phyloP scores from a whole-genome alignment of 2,888 invertebrate genomes.

The Tyria jacobaeae region DNA sequence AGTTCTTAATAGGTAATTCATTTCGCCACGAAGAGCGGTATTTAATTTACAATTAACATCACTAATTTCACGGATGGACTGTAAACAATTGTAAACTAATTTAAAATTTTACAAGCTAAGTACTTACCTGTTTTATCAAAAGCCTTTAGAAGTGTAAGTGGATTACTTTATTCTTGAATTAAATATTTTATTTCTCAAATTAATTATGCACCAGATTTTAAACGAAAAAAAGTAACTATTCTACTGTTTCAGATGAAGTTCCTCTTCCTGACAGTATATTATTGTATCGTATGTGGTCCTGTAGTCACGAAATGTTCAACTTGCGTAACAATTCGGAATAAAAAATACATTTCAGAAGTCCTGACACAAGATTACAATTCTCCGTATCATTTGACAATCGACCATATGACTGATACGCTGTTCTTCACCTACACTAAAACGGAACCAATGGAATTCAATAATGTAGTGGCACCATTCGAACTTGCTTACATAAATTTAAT shows the following conservation, averaged over 20 bases:
- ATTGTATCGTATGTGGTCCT: not conserved
- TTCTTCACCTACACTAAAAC: conserved; percentile 5
- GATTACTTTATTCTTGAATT: not conserved
- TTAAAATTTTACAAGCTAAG: not conserved
- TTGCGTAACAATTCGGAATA: conserved; percentile 4
- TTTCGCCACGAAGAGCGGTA: not conserved
- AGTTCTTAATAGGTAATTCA: not conserved
- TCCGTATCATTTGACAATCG: conserved; percentile 7
- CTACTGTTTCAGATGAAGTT: conserved; percentile 10
- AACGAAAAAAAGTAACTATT: not conserved
- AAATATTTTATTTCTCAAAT: too few species aligned
- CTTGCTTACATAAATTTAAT: conserved; percentile 10
- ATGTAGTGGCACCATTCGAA: not conserved
- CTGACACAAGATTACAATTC: not conserved
- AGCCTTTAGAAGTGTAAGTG: not conserved
- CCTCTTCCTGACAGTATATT: not conserved
- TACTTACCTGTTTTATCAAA: not conserved
- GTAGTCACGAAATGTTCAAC: not conserved
- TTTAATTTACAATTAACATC: not conserved
- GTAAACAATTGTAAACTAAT: not conserved
- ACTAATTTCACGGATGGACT: conserved; percentile 9
- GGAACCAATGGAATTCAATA: not conserved
- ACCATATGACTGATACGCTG: conserved; percentile 4
- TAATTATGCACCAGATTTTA: too few species aligned
- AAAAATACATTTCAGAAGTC: not conserved